Evolutionary conservation across 2,797 vertebrate species (phyloP).

Genomic region (Glyptemys insculpta): DNA sequence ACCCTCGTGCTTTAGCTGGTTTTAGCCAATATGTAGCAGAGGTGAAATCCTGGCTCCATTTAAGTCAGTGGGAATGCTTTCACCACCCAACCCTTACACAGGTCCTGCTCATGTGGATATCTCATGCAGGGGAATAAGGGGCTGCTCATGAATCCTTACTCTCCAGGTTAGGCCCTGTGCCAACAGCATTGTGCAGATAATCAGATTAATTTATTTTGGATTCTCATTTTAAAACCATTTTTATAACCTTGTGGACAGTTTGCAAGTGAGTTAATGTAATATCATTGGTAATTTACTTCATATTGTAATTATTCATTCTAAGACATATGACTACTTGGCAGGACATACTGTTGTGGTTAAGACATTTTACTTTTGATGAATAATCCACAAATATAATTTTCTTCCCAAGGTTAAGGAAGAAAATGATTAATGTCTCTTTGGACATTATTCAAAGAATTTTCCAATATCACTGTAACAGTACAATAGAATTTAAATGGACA

Average conservation of each 20-base stretch:
- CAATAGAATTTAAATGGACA: not conserved
- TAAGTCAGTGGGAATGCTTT: not conserved
- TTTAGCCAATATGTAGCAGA: not conserved
- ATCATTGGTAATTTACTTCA: conserved; percentile 30
- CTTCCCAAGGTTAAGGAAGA: not conserved
- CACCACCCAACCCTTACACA: not conserved
- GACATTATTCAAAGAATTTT: conserved; percentile 4
- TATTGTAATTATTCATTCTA: not conserved
- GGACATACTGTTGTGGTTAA: not conserved
- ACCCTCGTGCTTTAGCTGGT: not conserved
- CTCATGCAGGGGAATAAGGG: not conserved
- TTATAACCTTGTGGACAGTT: not conserved
- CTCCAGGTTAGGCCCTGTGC: not conserved
- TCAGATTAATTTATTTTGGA: not conserved
- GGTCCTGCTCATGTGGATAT: not conserved
- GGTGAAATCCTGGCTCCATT: not conserved
- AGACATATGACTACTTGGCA: not conserved
- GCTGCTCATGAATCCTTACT: not conserved
- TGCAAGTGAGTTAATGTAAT: not conserved
- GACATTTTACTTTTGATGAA: conserved; percentile 28
- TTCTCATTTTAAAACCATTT: not conserved
- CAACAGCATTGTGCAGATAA: not conserved
- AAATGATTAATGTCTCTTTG: conserved; percentile 1
- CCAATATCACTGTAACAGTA: not conserved
- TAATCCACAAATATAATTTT: conserved; percentile 40